A percentile compares a stretch with the other conserved stretches of the same genome.
These are phyloP conservation scores for Equus quagga DNA, from an alignment of 2,113 vertebrate genomes.

Conservation along the genomic window DNA sequence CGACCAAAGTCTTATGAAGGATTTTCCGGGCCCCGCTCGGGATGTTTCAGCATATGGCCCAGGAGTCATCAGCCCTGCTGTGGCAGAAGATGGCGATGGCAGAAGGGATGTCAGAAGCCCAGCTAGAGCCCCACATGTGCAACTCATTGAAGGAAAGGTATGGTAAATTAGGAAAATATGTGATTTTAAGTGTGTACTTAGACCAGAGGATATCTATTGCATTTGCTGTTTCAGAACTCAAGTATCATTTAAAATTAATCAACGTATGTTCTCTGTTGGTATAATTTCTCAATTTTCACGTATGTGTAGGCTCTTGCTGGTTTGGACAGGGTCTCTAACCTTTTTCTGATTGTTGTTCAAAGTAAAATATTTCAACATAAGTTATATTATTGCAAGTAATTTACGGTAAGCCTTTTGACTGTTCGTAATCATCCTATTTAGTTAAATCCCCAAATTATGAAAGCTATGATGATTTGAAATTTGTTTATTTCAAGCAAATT, in stretches of 20 bases:
- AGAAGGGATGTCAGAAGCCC: conserved; percentile 84
- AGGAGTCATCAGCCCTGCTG: conserved; percentile 70
- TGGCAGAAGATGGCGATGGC: conserved; percentile 80
- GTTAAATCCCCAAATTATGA: neutral
- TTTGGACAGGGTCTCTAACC: neutral
- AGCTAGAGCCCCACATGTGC: conserved; percentile 81
- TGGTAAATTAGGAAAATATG: conserved; percentile 6
- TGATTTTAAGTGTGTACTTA: neutral
- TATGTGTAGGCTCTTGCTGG: neutral
- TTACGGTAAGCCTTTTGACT: neutral
- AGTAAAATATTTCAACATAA: conserved; percentile 29
- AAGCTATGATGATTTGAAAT: conserved; percentile 37
- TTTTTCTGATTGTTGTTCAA: conserved; percentile 33
- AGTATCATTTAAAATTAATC: neutral
- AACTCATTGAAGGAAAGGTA: conserved; percentile 90
- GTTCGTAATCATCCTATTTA: conserved; percentile 23
- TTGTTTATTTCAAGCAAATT: conserved; percentile 63
- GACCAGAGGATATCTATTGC: neutral
- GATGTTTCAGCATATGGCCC: conserved; percentile 76
- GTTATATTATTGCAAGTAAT: conserved; percentile 54
- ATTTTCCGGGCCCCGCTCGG: conserved; percentile 81
- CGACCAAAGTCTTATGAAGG: conserved; percentile 87
- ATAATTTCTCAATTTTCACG: neutral
- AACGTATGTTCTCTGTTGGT: neutral
- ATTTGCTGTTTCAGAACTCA: conserved; percentile 24